Evolutionary conservation across 2,888 invertebrate species (phyloP).

Genomic region (Drosophila stalkeri): DNA sequence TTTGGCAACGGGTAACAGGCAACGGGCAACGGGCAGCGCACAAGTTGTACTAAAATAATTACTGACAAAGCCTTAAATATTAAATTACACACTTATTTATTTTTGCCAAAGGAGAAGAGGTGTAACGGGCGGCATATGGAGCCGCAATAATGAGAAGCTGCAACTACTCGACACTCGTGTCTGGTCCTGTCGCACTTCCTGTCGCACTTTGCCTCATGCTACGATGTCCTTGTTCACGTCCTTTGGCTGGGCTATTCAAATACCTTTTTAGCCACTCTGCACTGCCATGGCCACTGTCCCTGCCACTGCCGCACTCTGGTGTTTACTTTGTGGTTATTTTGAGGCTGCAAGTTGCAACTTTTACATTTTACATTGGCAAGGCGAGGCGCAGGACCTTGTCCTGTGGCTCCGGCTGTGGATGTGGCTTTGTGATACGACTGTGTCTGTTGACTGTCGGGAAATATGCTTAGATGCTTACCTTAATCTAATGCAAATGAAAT

Average conservation of each 20-base stretch:
- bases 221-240: conserved; percentile 70
- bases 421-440: conserved; percentile 34
- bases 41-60: conserved; percentile 72
- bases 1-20: conserved; percentile 25
- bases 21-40: conserved; percentile 27
- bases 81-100: conserved; percentile 80
- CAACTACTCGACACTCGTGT: conserved; percentile 46
- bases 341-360: conserved; percentile 79
- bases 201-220: conserved; percentile 19
- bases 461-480: conserved; percentile 49
- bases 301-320: conserved; percentile 65
- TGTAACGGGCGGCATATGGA: background rate
- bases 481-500: conserved; percentile 71
- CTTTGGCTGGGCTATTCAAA: conserved; percentile 65
- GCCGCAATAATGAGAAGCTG: conserved; percentile 25
- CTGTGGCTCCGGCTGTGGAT: conserved; percentile 8
- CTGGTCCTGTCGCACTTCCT: conserved; percentile 40
- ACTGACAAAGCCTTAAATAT: conserved; percentile 77
- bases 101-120: conserved; percentile 35
- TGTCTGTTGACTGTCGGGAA: conserved; percentile 28
- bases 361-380: conserved; percentile 66
- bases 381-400: conserved; percentile 27
- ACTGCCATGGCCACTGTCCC: conserved; percentile 10
- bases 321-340: conserved; percentile 81
- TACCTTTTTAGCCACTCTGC: conserved; percentile 49